Evolutionary conservation across 2,113 vertebrate species (phyloP), one percentile per base, ranked within the genome.

Genomic region (Drymodes brunneopygia): DNA sequence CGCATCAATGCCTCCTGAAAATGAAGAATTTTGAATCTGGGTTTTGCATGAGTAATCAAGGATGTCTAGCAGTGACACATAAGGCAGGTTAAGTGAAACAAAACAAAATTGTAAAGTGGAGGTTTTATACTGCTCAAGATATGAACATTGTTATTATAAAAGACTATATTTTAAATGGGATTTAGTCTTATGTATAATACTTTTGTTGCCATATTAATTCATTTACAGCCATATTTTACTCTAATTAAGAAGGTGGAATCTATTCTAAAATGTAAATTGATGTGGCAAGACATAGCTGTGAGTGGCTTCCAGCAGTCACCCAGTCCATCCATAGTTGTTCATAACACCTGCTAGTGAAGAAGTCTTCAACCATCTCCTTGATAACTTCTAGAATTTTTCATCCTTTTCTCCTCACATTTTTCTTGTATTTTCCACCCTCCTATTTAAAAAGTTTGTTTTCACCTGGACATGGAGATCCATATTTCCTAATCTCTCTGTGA

Each of bases 1-100:
- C 10, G 15, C 15, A 48, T 86, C 56, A 45, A 7, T 60, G 35
- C 18, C 88, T 89, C 45, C n/a, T 82, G 35, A 85, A 95, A 89
- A 93, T 73, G 42, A 89, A 86, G 64, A 77, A 65, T 89, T 86
- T 94, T 14, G 53, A 84, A 36, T 58, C 31, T 42, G 23, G 19
- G 65, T 80, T 94, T 93, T 85, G 77, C 92, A 94, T 77, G 87
- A 90, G 60, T 57, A 85, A 78, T 80, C 82, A 86, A 77, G 80
- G n/a, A 40, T 89, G 51, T 83, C 67, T 56, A 35, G 42, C 56
- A 91, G 23, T 92, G 79, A 92, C 69, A 93, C 14, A 4, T 35
- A 81, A 81, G 15, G 15, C 24, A 87, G 23, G 25, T 22, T 38
- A 75, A 95, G 73, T 18, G 47, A 87, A 57, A 51, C 7, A 61